phyloP scores from a whole-genome alignment of 1,140 invertebrate species.

The Drosophila erecta region DNA sequence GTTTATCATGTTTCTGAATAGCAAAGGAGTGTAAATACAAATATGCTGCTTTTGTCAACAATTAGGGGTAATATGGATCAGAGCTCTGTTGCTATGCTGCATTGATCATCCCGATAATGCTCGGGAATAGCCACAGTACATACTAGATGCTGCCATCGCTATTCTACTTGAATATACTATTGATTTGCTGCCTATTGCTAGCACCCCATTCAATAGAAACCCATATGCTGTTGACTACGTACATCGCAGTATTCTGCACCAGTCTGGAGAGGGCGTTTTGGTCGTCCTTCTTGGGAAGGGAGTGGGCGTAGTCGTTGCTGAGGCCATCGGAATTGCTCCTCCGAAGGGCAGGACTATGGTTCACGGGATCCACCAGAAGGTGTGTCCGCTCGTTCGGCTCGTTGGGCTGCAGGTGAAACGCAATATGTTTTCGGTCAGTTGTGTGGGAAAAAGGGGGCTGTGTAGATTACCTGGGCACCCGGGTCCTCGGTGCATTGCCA shows the following conservation, averaged over 20 bases:
- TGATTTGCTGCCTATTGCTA: no score
- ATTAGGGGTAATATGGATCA: background rate
- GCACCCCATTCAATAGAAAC: no score
- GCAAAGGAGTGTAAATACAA: background rate
- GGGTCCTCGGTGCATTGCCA: slow-evolving; percentile 85
- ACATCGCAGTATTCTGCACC: slow-evolving; percentile 95
- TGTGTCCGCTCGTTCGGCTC: slow-evolving; percentile 89
- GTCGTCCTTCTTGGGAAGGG: slow-evolving; percentile 93
- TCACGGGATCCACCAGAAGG: slow-evolving; percentile 89
- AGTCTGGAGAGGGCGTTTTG: slow-evolving; percentile 94
- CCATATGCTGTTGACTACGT: slow-evolving; percentile 80
- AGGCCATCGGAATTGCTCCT: slow-evolving; percentile 88
- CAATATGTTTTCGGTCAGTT: background rate
- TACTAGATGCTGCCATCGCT: background rate
- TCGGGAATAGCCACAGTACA: no score
- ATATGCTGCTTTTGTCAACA: background rate
- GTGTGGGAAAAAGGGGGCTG: no score
- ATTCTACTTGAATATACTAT: background rate
- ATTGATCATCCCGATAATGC: background rate
- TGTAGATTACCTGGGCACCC: slow-evolving; percentile 85
- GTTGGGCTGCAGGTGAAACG: slow-evolving; percentile 45
- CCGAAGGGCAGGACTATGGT: slow-evolving; percentile 88
- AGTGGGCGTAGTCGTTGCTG: slow-evolving; percentile 87
- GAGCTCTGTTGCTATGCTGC: background rate
- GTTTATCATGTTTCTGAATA: slow-evolving; percentile 92